Conservation (phyloP, 1,140 invertebrate genomes). For the Gonatopus flavifemur region DNA sequence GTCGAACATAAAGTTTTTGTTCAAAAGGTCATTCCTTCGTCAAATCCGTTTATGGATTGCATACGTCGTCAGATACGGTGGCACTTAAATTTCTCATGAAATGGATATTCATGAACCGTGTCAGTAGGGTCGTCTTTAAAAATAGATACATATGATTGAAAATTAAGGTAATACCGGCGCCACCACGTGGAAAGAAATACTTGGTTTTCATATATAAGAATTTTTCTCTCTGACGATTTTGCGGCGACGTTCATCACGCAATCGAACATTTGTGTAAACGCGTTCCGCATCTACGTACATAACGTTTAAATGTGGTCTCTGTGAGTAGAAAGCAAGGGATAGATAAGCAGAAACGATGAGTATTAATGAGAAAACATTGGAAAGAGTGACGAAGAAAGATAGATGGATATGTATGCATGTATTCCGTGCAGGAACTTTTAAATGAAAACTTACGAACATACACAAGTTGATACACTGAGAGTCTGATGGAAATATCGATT, state of each 20-base stretch:
- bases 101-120: too few species aligned
- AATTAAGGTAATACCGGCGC: too few species aligned
- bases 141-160: too few species aligned
- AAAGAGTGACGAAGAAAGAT: neutral
- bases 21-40: too few species aligned
- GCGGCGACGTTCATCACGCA: constrained; percentile 23
- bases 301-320: constrained; percentile 1
- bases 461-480: constrained; percentile 35
- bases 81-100: too few species aligned
- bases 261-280: constrained; percentile 22
- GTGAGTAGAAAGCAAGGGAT: constrained; percentile 2
- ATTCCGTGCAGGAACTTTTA: constrained; percentile 12
- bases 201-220: too few species aligned
- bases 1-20: too few species aligned
- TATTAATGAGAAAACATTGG: constrained; percentile 9
- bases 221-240: constrained; percentile 24
- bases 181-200: neutral
- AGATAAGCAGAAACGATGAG: neutral
- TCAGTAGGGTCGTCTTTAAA: too few species aligned
- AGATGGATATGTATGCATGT: constrained; percentile 2
- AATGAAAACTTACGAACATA: constrained; percentile 17
- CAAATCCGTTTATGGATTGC: too few species aligned
- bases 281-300: constrained; percentile 2
- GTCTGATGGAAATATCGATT: constrained; percentile 41
- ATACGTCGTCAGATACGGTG: too few species aligned